These are phyloP conservation scores for Phyto melanocephala DNA, from an alignment of 2,888 invertebrate genomes.

Conservation along the genomic window DNA sequence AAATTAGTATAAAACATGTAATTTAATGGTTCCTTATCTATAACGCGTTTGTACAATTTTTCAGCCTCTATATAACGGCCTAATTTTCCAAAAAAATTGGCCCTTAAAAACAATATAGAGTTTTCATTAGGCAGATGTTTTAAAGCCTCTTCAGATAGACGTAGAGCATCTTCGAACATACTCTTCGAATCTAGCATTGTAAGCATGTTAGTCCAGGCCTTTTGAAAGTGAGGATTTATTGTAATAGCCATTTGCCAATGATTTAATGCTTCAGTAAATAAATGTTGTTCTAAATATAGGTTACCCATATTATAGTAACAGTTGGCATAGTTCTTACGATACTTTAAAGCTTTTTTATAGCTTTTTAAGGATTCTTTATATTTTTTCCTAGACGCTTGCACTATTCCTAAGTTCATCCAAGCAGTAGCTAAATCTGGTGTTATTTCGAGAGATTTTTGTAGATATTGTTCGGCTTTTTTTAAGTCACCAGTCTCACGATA, in stretches of 20 bases:
- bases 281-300: conserved; percentile 89
- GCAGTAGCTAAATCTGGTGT: conserved; percentile 92
- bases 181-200: conserved; percentile 90
- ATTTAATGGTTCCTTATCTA: conserved; percentile 84
- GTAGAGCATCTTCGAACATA: conserved; percentile 85
- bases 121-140: conserved; percentile 85
- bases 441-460: conserved; percentile 85
- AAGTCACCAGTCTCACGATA: conserved; percentile 94
- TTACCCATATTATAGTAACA: conserved; percentile 97
- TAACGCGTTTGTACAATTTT: conserved; percentile 87
- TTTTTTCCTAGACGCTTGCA: conserved; percentile 86
- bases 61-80: conserved; percentile 89
- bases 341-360: conserved; percentile 88
- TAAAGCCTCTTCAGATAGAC: conserved; percentile 85
- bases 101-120: conserved; percentile 90
- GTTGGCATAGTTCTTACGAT: conserved; percentile 91
- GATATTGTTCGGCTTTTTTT: conserved; percentile 91
- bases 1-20: conserved; percentile 94
- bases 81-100: conserved; percentile 92
- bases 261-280: conserved; percentile 86
- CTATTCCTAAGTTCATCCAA: conserved; percentile 99
- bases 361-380: conserved; percentile 86
- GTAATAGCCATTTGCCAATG: conserved; percentile 91
- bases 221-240: conserved; percentile 87
- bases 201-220: conserved; percentile 95